Evolutionary conservation across 2,888 invertebrate species (phyloP).

Genomic region (Euzophera pinguis): DNA sequence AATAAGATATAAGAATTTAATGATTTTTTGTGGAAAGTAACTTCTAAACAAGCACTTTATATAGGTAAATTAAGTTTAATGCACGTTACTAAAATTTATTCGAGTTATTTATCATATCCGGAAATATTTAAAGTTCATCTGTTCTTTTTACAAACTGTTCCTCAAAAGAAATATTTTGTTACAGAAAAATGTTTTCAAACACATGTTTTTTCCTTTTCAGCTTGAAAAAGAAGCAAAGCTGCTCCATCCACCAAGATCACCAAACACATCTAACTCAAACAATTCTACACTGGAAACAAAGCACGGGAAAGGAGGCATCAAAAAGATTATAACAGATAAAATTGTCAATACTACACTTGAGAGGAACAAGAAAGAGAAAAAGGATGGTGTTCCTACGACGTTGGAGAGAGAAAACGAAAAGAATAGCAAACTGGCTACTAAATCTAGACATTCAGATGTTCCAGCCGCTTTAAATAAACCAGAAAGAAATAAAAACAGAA

Average conservation of each 20-base stretch:
- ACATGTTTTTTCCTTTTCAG: constrained; percentile 44
- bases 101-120: no score
- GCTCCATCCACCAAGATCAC: constrained; percentile 67
- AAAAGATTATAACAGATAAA: constrained; percentile 73
- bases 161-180: background rate
- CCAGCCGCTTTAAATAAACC: constrained; percentile 53
- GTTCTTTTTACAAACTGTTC: no score
- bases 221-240: constrained; percentile 73
- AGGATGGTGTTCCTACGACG: constrained; percentile 55
- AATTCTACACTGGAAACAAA: constrained; percentile 74
- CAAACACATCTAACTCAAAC: constrained; percentile 67
- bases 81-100: no score
- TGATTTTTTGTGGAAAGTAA: no score
- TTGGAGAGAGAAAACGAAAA: constrained; percentile 75
- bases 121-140: no score
- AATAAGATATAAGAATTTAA: no score
- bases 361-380: constrained; percentile 70
- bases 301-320: constrained; percentile 65
- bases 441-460: constrained; percentile 57
- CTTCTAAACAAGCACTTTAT: no score
- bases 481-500: constrained; percentile 60
- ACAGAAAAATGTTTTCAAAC: background rate
- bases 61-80: no score
- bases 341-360: constrained; percentile 69
- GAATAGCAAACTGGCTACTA: constrained; percentile 61